Evolutionary conservation across 2,888 invertebrate species (phyloP).

Genomic region (Eristalis tenax): DNA sequence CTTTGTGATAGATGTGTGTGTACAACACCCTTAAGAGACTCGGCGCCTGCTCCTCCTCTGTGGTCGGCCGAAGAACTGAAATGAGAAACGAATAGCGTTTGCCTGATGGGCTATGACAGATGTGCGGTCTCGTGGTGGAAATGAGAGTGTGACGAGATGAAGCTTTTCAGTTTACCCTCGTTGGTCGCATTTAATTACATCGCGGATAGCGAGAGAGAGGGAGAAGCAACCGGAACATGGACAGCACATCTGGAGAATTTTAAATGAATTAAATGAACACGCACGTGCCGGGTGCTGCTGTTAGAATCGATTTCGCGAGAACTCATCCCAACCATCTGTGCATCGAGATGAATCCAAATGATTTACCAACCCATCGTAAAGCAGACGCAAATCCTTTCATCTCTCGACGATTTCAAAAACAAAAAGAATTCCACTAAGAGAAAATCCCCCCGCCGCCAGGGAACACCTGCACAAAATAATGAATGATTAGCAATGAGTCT

Average conservation of each 20-base stretch:
- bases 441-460: neutral
- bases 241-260: neutral
- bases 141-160: neutral
- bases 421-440: neutral
- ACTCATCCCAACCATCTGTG: no score
- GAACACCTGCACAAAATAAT: neutral
- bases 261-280: neutral
- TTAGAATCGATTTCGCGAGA: no score
- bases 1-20: neutral
- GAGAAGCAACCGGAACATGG: no score
- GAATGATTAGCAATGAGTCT: no score
- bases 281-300: no score
- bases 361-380: no score
- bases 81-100: constrained; percentile 4
- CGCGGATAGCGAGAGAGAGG: neutral
- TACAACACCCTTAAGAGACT: neutral
- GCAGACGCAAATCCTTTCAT: neutral
- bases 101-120: constrained; percentile 35
- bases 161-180: neutral
- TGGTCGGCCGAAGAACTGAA: neutral
- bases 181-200: constrained; percentile 13
- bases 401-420: neutral
- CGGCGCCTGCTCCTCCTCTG: neutral
- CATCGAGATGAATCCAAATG: no score
- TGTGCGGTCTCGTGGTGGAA: constrained; percentile 1